Evolutionary conservation across 1,140 invertebrate species (phyloP).

Genomic region (Microplitis demolitor): DNA sequence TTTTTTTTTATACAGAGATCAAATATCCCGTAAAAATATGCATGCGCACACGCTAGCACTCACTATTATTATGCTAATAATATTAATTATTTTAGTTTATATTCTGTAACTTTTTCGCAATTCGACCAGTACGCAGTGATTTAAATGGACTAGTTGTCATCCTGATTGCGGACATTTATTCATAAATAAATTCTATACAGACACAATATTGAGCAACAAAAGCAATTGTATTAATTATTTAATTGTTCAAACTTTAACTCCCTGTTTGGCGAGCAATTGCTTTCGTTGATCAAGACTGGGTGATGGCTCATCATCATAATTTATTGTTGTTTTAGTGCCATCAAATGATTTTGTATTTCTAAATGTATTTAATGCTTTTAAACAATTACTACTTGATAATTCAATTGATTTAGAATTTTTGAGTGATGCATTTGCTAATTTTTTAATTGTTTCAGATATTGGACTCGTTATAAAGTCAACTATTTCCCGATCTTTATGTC

Average conservation of each 20-base stretch:
- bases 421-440: conserved; percentile 55
- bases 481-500: conserved; percentile 45
- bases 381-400: conserved; percentile 46
- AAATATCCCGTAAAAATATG: neutral
- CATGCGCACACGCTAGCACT: neutral
- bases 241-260: conserved; percentile 49
- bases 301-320: conserved; percentile 44
- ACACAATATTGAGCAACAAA: neutral
- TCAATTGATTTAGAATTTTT: conserved; percentile 53
- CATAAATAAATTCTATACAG: neutral
- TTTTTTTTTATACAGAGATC: neutral
- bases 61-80: no score
- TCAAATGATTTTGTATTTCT: conserved; percentile 50
- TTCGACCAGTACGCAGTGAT: neutral
- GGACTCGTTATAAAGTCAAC: conserved; percentile 55
- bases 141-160: conserved; percentile 15
- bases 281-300: conserved; percentile 58
- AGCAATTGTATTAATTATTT: neutral
- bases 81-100: neutral
- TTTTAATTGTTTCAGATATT: conserved; percentile 58
- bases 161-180: neutral
- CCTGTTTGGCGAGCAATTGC: conserved; percentile 56
- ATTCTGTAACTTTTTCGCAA: neutral
- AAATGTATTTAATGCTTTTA: conserved; percentile 47
- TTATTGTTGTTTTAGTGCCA: conserved; percentile 35